Base-by-base conservation (phyloP, 2,888 invertebrate species). In the Perithous albicinctus region DNA sequence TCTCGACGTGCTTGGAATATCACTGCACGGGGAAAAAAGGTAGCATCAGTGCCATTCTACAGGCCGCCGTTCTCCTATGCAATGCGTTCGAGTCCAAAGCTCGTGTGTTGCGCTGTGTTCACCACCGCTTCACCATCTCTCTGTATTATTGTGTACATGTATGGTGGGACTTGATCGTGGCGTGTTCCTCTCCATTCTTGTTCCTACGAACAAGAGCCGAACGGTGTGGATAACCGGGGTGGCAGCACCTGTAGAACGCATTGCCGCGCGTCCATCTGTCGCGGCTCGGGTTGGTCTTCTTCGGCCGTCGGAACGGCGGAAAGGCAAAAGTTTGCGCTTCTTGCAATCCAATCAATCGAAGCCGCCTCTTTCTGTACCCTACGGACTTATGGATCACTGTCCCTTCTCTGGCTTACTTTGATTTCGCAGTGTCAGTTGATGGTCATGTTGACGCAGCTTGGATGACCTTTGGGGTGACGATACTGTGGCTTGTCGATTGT, bases 251-350 rank as follows among this genome's bases (percentile, higher is more conserved):
- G 90, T 90, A 88, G 86, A 87, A 64, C 80, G 86, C 89, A 89
- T 91, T 89, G 87, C 88, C 88, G 84, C 85, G 87, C 88, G 89
- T 90, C 89, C 90, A 90, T 90, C 91, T 90, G 90, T 90, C 89
- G 90, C n/a, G n/a, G n/a, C n/a, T n/a, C n/a, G n/a, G n/a, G 89
- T 89, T 90, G 88, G 89, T 87, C 86, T 63, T n/a, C n/a, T n/a
- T n/a, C 86, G 82, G 51, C 64, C 86, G 83, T 86, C 73, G 56
- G 72, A 82, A 81, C 89, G 87, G 87, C 86, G 88, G 86, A 86
- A 87, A 88, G 88, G 75, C 87, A 87, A 84, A 80, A 76, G 63
- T n/a, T 64, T 72, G 76, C 83, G 87, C 90, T 85, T 91, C 89
- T 91, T 91, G 90, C 87, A 86, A 74, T 41, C 89, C 89, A 91